phyloP scores from a whole-genome alignment of 2,797 vertebrate genomes.

The Scarus forsteni region DNA sequence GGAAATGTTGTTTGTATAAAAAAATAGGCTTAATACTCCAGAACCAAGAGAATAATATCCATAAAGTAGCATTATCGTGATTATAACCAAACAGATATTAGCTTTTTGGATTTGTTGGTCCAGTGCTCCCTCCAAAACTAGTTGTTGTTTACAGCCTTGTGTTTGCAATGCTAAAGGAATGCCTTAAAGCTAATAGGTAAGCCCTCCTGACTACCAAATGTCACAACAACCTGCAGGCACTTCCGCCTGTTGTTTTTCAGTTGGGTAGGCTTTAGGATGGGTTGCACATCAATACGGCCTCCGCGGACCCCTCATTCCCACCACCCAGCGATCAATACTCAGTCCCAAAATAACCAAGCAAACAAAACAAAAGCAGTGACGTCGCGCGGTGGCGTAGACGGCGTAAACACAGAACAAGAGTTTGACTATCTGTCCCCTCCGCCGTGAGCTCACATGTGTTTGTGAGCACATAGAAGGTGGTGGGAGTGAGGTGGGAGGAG shows the following conservation, averaged over 20 bases:
- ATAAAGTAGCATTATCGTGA: too few species aligned
- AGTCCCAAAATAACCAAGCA: constrained; percentile 42
- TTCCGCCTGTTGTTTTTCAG: constrained; percentile 59
- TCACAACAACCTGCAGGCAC: constrained; percentile 28
- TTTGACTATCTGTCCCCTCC: constrained; percentile 21
- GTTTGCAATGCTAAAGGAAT: constrained; percentile 11
- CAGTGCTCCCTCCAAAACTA: neutral
- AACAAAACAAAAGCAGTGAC: constrained; percentile 18
- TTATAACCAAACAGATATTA: too few species aligned
- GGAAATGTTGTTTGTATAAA: too few species aligned
- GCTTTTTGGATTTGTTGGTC: too few species aligned
- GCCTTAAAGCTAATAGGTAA: constrained; percentile 1
- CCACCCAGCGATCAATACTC: constrained; percentile 53
- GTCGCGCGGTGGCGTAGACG: neutral
- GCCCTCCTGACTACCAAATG: constrained; percentile 26
- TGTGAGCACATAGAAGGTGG: constrained; percentile 19
- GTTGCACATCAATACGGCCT: constrained; percentile 64
- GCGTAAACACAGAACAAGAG: constrained; percentile 34
- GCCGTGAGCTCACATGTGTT: constrained; percentile 36
- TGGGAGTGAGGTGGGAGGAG: neutral
- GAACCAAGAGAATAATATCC: too few species aligned
- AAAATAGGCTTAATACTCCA: too few species aligned
- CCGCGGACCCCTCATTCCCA: constrained; percentile 40
- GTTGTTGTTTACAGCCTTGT: constrained; percentile 5
- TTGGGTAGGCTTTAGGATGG: constrained; percentile 61